Conservation (phyloP, 2,113 vertebrate species). For the Gnathonemus longibarbis region DNA sequence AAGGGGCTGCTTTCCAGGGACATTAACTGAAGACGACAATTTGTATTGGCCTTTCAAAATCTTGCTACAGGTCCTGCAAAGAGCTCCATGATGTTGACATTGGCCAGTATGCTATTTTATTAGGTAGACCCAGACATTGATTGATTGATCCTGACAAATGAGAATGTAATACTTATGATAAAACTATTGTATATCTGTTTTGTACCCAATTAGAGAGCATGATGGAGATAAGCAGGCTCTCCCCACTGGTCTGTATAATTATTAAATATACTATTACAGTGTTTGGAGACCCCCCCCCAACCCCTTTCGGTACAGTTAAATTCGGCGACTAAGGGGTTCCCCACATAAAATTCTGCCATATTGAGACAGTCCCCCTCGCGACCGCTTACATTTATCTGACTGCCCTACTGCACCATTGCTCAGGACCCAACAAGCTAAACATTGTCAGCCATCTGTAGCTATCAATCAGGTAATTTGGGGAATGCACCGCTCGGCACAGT, state of each 20-base stretch:
- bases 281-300: neutral
- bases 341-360: neutral
- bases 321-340: neutral
- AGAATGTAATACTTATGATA: neutral
- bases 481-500: neutral
- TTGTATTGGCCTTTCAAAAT: conserved; percentile 5
- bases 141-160: neutral
- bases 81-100: neutral
- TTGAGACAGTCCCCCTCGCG: neutral
- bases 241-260: neutral
- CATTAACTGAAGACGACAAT: conserved; percentile 3
- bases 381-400: neutral
- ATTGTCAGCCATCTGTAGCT: neutral
- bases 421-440: neutral
- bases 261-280: neutral
- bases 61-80: neutral
- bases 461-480: neutral
- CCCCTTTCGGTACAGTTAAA: neutral
- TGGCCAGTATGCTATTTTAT: neutral
- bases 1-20: neutral
- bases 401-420: neutral
- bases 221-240: neutral
- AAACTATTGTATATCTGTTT: neutral
- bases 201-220: neutral
- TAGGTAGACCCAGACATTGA: neutral